Evolutionary conservation across 2,113 vertebrate species (phyloP).

Genomic region (Oryzias javanicus): DNA sequence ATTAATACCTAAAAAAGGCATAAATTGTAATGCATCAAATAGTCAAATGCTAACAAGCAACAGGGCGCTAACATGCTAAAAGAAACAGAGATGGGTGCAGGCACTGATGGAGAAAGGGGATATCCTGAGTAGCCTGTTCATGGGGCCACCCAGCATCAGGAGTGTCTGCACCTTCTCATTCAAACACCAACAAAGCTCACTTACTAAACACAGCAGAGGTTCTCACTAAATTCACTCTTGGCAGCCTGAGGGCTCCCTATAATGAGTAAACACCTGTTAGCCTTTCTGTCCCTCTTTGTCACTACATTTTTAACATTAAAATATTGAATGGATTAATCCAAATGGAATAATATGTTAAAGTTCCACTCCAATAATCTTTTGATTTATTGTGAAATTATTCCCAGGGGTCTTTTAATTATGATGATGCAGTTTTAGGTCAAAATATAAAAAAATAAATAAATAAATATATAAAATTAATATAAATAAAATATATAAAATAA

Average conservation of each 20-base stretch:
- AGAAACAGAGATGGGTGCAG: conserved; percentile 11
- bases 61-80: conserved; percentile 13
- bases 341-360: conserved; percentile 24
- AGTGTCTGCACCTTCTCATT: conserved; percentile 61
- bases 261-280: conserved; percentile 9
- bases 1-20: conserved; percentile 17
- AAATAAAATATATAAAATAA: too few species aligned
- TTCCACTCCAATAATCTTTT: background rate
- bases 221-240: conserved; percentile 5
- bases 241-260: background rate
- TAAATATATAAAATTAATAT: too few species aligned
- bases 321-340: conserved; percentile 39
- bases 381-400: too few species aligned
- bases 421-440: too few species aligned
- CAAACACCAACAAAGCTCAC: conserved; percentile 25
- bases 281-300: conserved; percentile 11
- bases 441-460: too few species aligned
- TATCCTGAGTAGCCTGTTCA: conserved; percentile 50
- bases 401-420: too few species aligned
- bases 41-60: conserved; percentile 3
- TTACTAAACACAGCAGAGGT: conserved; percentile 21
- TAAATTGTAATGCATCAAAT: background rate
- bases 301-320: background rate
- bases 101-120: conserved; percentile 45
- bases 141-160: conserved; percentile 56